These are phyloP conservation scores for Campaea margaritaria DNA, from an alignment of 2,888 invertebrate genomes.

Conservation along the genomic window DNA sequence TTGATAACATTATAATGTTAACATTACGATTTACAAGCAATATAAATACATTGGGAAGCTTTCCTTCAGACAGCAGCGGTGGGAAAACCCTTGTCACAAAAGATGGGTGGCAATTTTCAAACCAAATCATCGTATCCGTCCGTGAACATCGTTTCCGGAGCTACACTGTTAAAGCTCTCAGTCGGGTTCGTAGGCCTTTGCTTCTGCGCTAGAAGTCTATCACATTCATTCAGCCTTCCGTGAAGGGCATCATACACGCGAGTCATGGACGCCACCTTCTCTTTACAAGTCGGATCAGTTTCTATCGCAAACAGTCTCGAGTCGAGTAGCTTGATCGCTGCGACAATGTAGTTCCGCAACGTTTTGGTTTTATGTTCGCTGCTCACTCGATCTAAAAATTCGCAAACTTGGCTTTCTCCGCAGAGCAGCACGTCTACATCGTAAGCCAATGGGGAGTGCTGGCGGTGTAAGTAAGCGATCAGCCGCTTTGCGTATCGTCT, in stretches of 20 bases:
- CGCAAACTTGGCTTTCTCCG: constrained; percentile 79
- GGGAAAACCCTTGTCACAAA: neutral
- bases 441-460: constrained; percentile 81
- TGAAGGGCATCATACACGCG: constrained; percentile 79
- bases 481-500: constrained; percentile 79
- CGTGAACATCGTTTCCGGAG: constrained; percentile 71
- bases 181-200: constrained; percentile 59
- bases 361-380: constrained; percentile 81
- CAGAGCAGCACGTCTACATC: constrained; percentile 81
- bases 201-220: constrained; percentile 72
- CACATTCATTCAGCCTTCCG: constrained; percentile 75
- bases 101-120: constrained; percentile 39
- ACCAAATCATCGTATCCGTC: constrained; percentile 71
- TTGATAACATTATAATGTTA: constrained; percentile 17
- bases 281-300: constrained; percentile 79
- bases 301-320: constrained; percentile 81
- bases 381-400: constrained; percentile 77
- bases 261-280: constrained; percentile 81
- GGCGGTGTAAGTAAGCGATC: constrained; percentile 78
- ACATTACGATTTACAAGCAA: constrained; percentile 11
- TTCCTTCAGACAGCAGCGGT: neutral
- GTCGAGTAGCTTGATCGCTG: constrained; percentile 79
- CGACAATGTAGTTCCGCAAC: constrained; percentile 79
- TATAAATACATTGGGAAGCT: constrained; percentile 21
- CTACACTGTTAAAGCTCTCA: constrained; percentile 66